phyloP scores from a whole-genome alignment of 2,113 vertebrate species.

The Passer montanus region DNA sequence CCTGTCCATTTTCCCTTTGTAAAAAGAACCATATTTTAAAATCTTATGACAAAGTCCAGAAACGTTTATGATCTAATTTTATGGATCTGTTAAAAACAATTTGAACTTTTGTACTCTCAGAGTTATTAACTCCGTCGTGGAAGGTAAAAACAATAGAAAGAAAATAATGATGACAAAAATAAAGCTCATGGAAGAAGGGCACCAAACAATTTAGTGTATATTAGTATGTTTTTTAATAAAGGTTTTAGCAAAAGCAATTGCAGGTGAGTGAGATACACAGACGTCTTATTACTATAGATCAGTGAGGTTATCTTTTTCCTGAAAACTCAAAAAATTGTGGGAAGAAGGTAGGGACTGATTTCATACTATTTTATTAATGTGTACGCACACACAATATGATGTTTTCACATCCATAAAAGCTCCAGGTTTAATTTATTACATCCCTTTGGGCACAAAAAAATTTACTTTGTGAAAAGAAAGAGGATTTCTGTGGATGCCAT shows the following conservation, averaged over 20 bases:
- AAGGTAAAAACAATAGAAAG: background rate
- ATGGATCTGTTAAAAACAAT: background rate
- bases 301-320: background rate
- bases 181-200: background rate
- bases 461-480: background rate
- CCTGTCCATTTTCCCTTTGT: background rate
- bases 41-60: background rate
- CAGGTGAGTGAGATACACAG: too few species aligned
- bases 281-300: background rate
- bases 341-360: background rate
- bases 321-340: background rate
- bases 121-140: background rate
- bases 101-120: background rate
- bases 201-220: background rate
- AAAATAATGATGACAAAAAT: background rate
- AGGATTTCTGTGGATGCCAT: background rate
- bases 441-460: background rate
- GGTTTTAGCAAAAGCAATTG: background rate
- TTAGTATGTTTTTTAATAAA: background rate
- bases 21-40: background rate
- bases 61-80: background rate
- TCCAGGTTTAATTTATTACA: background rate
- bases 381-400: accelerated
- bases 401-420: background rate
- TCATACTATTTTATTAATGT: background rate